phyloP scores from a whole-genome alignment of 2,797 vertebrate genomes.

The Propithecus perrieri region DNA sequence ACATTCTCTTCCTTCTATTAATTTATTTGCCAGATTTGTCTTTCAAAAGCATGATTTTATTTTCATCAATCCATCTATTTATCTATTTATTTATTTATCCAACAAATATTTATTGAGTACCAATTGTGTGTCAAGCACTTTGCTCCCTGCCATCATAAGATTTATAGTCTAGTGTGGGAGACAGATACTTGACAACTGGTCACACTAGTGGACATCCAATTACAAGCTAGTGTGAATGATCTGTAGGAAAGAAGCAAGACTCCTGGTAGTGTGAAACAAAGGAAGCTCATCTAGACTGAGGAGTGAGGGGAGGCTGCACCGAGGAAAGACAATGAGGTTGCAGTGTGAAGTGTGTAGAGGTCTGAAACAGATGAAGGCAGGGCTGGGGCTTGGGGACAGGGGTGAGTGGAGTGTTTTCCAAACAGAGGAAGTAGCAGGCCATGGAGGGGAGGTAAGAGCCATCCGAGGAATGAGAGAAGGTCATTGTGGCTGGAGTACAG shows the following conservation, averaged over 20 bases:
- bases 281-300: background rate
- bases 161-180: background rate
- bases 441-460: background rate
- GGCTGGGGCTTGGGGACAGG: no score
- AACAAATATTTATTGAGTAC: conserved; percentile 26
- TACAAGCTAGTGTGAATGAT: background rate
- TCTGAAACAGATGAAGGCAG: background rate
- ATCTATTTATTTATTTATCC: background rate
- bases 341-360: background rate
- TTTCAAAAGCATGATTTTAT: conserved; percentile 55
- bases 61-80: conserved; percentile 31
- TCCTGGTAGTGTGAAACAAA: background rate
- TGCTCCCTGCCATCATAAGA: background rate
- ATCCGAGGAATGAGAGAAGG: background rate
- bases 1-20: conserved; percentile 43
- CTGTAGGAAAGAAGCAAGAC: conserved; percentile 14
- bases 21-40: conserved; percentile 57
- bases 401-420: background rate
- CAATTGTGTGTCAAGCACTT: background rate
- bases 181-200: conserved; percentile 32
- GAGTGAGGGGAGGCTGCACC: background rate
- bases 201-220: background rate
- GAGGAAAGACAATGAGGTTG: background rate
- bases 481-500: background rate
- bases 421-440: background rate